These are phyloP conservation scores for Crax fasciolata DNA, from an alignment of 2,797 vertebrate genomes.

Conservation along the genomic window DNA sequence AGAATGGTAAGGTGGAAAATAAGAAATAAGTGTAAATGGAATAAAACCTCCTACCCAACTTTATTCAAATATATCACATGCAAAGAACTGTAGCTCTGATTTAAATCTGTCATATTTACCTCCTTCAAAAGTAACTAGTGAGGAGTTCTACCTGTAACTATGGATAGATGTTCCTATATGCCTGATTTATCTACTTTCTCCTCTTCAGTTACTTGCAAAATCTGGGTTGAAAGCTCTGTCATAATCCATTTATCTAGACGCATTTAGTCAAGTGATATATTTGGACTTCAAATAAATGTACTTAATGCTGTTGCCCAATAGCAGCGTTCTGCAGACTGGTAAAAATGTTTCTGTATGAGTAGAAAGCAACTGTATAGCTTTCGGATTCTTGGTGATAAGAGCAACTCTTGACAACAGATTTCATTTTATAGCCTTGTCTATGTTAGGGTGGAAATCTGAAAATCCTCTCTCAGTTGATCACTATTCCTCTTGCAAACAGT, in stretches of 20 bases:
- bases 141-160: background rate
- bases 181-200: conserved; percentile 25
- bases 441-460: background rate
- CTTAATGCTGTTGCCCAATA: background rate
- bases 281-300: background rate
- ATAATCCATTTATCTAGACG: conserved; percentile 44
- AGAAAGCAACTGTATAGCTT: background rate
- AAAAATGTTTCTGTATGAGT: background rate
- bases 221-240: conserved; percentile 7
- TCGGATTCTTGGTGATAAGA: background rate
- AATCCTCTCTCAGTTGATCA: background rate
- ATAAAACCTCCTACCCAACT: background rate
- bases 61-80: background rate
- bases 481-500: background rate
- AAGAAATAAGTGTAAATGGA: background rate
- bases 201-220: conserved; percentile 13
- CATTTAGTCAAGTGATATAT: background rate
- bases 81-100: background rate
- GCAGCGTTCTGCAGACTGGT: background rate
- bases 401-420: background rate
- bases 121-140: background rate
- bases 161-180: background rate
- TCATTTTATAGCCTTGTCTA: background rate
- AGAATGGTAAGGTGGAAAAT: background rate
- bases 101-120: background rate